A percentile compares a stretch with the other conserved stretches of the same genome.
Evolutionary conservation across 2,113 vertebrate genomes (phyloP).

Genomic region (Cinclus mexicanus): DNA sequence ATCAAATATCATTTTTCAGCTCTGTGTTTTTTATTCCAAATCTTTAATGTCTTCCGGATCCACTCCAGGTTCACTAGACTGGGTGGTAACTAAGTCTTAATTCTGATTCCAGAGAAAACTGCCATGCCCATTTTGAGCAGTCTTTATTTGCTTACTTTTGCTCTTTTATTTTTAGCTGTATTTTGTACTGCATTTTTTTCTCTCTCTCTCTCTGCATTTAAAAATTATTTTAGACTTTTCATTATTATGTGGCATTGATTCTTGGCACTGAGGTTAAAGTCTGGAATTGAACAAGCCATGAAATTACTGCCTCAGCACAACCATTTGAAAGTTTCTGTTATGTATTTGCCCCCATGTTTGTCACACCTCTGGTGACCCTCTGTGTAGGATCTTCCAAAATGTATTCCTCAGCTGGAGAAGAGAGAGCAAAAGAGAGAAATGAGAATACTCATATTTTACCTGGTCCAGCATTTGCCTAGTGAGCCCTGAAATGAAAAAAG

Average conservation of each 20-base stretch:
- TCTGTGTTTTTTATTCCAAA: constrained; percentile 2
- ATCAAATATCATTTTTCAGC: constrained; percentile 11
- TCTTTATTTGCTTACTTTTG: constrained; percentile 21
- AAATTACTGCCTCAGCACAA: constrained; percentile 24
- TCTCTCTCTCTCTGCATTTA: neutral
- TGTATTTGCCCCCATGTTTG: neutral
- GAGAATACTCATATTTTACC: neutral
- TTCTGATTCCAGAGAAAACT: constrained; percentile 36
- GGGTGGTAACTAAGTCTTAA: neutral
- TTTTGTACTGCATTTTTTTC: neutral
- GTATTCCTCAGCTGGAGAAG: neutral
- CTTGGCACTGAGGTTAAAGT: constrained; percentile 14
- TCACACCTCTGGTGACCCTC: neutral
- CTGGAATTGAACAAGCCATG: constrained; percentile 6
- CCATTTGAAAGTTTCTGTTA: constrained; percentile 14
- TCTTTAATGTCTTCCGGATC: constrained; percentile 56
- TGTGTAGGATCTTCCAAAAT: neutral
- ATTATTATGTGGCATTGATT: constrained; percentile 21
- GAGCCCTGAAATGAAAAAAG: neutral
- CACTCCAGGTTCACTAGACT: constrained; percentile 12
- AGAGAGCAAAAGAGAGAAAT: neutral
- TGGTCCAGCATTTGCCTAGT: neutral
- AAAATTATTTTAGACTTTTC: constrained; percentile 12
- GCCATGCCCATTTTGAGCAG: neutral
- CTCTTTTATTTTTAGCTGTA: constrained; percentile 38